Base-by-base conservation (phyloP, 2,888 invertebrate species). In the Morinoia aosen region DNA sequence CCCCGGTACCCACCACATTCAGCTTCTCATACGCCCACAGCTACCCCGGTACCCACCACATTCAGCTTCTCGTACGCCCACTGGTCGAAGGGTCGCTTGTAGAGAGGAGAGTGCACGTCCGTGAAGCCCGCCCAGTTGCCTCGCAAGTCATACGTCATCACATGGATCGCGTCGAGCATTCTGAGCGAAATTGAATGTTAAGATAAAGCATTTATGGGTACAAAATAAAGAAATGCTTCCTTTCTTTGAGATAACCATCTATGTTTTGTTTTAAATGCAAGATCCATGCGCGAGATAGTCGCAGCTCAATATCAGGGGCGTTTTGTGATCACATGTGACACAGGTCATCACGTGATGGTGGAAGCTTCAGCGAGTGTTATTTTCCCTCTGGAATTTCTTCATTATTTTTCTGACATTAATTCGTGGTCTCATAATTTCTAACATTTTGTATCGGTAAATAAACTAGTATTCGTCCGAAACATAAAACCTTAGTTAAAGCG, bases 101-200 rank as follows among this genome's bases (percentile, higher is more conserved):
- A 97, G 97, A 97, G 97, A 97, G 97, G 98, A 4, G 98, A 97
- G 96, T 97, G 98, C 97, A 98, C 98, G 96, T 98, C 98, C 3
- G 97, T 97, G 97, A 96, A 96, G 57, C 96, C 96, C 56, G 97
- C 97, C 96, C 97, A 97, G 90, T 97, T 97, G 95, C 97, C 97
- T 96, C 98, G 97, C 96, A 98, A 97, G 97, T 98, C 98, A 97
- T 98, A 98, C 0, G 98, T 98, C 97, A 98, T 98, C 7, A 98
- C 97, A 88, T 98, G 98, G 0, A 98, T 97, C 97, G 98, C 98
- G 97, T 98, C 98, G 0, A 98, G 11, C 94, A 95, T 58, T 33
- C 96, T 96, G 93, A 7, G 57, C 10, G 48, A 0, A 40, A 48
- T 33, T 25, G 76, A 4, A 48, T 5, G 33, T 61, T 61, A 61